Evolutionary conservation across 2,113 vertebrate species (phyloP).

Genomic region (Platysteira castanea): DNA sequence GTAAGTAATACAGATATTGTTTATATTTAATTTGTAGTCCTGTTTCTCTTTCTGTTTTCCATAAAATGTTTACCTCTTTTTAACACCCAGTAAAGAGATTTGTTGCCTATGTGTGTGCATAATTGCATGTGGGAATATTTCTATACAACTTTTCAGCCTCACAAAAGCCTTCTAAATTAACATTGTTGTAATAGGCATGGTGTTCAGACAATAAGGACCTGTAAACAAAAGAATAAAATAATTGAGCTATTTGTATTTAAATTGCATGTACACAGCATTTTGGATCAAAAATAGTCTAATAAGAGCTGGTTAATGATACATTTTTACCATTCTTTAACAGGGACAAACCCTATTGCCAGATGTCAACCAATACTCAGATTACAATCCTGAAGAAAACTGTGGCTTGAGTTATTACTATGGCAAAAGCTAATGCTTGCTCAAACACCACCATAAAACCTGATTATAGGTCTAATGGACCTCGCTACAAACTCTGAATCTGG

Average conservation of each 20-base stretch:
- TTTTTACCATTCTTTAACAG: background rate
- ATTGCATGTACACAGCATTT: background rate
- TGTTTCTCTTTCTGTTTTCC: background rate
- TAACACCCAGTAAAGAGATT: background rate
- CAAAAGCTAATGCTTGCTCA: constrained; percentile 1
- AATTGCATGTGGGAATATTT: background rate
- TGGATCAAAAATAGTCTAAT: background rate
- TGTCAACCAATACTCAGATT: background rate
- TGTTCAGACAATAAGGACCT: background rate
- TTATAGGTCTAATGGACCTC: background rate
- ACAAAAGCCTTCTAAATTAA: background rate
- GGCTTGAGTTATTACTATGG: background rate
- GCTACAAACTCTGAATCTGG: background rate
- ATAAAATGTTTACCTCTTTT: background rate
- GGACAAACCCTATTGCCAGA: background rate
- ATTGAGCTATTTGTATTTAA: background rate
- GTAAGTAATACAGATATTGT: background rate
- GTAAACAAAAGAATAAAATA: background rate
- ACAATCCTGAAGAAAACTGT: background rate
- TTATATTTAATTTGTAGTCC: background rate
- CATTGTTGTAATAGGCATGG: background rate
- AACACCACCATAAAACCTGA: constrained; percentile 2
- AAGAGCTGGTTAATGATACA: background rate
- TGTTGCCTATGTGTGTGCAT: background rate
- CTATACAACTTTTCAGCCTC: background rate